Conservation (phyloP, 2,797 vertebrate genomes). For the Eptatretus atami region DNA sequence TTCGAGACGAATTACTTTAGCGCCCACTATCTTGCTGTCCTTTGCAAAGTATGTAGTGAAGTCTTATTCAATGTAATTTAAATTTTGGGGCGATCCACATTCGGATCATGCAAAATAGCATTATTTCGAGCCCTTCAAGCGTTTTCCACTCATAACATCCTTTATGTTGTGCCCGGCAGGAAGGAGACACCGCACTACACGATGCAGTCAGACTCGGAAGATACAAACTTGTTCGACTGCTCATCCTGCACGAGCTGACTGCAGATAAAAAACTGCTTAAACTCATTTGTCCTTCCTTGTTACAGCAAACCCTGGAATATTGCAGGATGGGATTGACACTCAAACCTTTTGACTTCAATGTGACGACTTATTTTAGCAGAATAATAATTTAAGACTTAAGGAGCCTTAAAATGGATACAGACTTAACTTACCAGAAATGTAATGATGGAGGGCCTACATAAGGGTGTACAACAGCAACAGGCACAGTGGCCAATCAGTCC, state of each 20-base stretch:
- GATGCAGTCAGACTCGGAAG: constrained; percentile 45
- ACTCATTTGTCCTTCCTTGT: not conserved
- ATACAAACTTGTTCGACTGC: constrained; percentile 36
- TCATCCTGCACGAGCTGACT: constrained; percentile 34
- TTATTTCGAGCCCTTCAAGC: not conserved
- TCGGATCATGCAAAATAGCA: not conserved
- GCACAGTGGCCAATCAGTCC: too few species aligned
- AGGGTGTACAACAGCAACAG: too few species aligned
- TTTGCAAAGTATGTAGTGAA: not conserved
- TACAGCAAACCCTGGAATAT: not conserved
- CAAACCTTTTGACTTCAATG: too few species aligned
- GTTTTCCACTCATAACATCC: not conserved
- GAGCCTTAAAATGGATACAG: too few species aligned
- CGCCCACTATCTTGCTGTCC: too few species aligned
- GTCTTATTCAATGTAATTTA: not conserved
- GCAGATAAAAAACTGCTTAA: constrained; percentile 35
- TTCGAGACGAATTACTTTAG: too few species aligned
- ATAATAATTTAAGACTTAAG: too few species aligned
- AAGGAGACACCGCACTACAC: constrained; percentile 43
- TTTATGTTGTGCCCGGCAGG: constrained; percentile 15
- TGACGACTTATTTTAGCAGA: too few species aligned
- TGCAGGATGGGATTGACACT: not conserved
- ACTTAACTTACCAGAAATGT: too few species aligned
- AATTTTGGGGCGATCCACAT: not conserved
- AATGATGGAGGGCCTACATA: too few species aligned